Conservation (phyloP, 2,113 vertebrate species). For the Morone saxatilis region DNA sequence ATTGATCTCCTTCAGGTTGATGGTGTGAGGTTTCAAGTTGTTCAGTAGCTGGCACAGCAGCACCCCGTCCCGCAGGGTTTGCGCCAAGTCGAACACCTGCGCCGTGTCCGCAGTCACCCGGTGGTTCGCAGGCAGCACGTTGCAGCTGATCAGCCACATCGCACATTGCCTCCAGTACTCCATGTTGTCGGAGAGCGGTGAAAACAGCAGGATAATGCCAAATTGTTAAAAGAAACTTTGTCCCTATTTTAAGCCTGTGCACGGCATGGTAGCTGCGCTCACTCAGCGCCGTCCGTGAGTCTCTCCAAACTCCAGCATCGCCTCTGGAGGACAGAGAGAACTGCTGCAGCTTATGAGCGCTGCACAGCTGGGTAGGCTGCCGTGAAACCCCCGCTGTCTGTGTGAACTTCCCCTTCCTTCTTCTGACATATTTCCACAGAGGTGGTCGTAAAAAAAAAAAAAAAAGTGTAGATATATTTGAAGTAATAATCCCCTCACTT, state of each 20-base stretch:
- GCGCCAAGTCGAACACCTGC: slow-evolving; percentile 94
- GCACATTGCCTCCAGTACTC: slow-evolving; percentile 94
- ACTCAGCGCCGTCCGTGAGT: not conserved
- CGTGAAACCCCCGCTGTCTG: slow-evolving; percentile 34
- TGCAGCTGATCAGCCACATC: slow-evolving; percentile 93
- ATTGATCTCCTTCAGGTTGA: slow-evolving; percentile 94
- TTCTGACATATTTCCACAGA: slow-evolving; percentile 19
- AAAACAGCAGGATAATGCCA: not conserved
- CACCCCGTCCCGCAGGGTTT: slow-evolving; percentile 94
- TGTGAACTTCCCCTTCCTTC: slow-evolving; percentile 65
- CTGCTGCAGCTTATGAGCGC: slow-evolving; percentile 38
- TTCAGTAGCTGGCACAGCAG: slow-evolving; percentile 94
- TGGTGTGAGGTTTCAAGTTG: slow-evolving; percentile 88
- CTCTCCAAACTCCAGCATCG: slow-evolving; percentile 35
- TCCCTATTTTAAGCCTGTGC: not conserved
- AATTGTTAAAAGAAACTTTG: not conserved
- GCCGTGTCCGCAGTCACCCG: slow-evolving; percentile 91
- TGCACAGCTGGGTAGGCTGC: slow-evolving; percentile 21
- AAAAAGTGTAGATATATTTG: not conserved
- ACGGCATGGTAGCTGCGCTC: slow-evolving; percentile 29
- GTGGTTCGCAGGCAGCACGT: slow-evolving; percentile 91
- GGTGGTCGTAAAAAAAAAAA: slow-evolving; percentile 4
- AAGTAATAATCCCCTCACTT: not conserved
- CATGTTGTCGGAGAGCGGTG: slow-evolving; percentile 73
- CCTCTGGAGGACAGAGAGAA: slow-evolving; percentile 33